Percentiles rank a stretch among this genome's conserved stretches.
Conservation (phyloP, 1,140 invertebrate genomes). For the Pectinophora gossypiella region DNA sequence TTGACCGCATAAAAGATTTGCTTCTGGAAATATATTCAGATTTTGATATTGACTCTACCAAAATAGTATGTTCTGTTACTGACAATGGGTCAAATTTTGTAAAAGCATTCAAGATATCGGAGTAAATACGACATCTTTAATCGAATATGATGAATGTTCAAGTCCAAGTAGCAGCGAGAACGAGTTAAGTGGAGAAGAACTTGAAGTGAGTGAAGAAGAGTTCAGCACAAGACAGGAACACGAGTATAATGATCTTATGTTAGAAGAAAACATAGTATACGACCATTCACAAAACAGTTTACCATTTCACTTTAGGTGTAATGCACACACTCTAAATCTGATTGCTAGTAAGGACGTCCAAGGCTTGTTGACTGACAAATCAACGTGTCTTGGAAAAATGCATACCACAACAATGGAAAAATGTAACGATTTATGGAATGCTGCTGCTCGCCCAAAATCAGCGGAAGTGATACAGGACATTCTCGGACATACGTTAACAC, state of each 20-base stretch:
- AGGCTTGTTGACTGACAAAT: background rate
- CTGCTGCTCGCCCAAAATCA: conserved; percentile 17
- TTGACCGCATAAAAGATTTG: conserved; percentile 18
- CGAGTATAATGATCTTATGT: background rate
- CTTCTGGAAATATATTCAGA: conserved; percentile 22
- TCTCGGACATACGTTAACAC: conserved; percentile 13
- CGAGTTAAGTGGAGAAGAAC: background rate
- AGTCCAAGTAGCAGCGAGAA: background rate
- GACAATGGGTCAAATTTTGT: conserved; percentile 21
- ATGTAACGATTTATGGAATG: conserved; percentile 19
- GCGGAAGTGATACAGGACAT: conserved; percentile 19
- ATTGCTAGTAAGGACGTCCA: background rate
- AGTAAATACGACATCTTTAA: too few species aligned
- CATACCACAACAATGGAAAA: conserved; percentile 16
- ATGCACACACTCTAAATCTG: conserved; percentile 13
- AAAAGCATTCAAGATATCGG: conserved; percentile 22
- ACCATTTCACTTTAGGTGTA: conserved; percentile 18
- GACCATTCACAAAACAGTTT: conserved; percentile 1
- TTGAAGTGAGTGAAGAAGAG: background rate
- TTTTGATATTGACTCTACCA: conserved; percentile 20
- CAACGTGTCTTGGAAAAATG: conserved; percentile 5
- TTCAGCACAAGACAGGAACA: background rate
- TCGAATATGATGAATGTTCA: too few species aligned
- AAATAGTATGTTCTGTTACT: conserved; percentile 24
- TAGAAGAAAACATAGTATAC: background rate